A percentile compares a stretch with the other conserved stretches of the same genome.
Conservation (phyloP, 2,888 invertebrate species). For the Patella depressa region DNA sequence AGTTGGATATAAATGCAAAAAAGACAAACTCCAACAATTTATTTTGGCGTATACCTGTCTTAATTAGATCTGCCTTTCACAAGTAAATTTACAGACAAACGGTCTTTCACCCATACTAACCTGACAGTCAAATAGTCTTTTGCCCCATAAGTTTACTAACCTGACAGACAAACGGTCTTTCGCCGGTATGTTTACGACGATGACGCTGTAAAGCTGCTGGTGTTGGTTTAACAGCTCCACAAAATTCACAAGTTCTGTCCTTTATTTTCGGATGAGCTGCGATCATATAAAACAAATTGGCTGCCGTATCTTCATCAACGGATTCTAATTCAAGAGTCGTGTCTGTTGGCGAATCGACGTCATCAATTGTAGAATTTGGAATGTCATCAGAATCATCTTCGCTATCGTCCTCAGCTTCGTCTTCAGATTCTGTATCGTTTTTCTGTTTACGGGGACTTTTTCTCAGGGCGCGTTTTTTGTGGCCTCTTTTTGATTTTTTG, state of each 20-base stretch:
- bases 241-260: constrained; percentile 61
- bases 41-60: background rate
- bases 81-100: no score
- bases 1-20: no score
- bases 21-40: no score
- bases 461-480: background rate
- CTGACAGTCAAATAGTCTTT: background rate
- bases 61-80: background rate
- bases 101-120: background rate
- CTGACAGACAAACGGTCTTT: constrained; percentile 62
- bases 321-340: background rate
- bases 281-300: background rate
- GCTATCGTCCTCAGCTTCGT: constrained; percentile 15
- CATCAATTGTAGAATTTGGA: constrained; percentile 1
- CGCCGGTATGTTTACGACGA: constrained; percentile 65
- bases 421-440: background rate
- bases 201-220: constrained; percentile 65
- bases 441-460: background rate
- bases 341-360: constrained; percentile 1
- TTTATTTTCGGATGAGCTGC: constrained; percentile 20
- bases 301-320: background rate
- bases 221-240: constrained; percentile 62
- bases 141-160: constrained; percentile 36
- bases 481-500: background rate
- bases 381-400: constrained; percentile 12